A percentile compares a stretch with the other conserved stretches of the same genome.
phyloP scores from a whole-genome alignment of 2,888 invertebrate species.

The Drosophila paranaensis region DNA sequence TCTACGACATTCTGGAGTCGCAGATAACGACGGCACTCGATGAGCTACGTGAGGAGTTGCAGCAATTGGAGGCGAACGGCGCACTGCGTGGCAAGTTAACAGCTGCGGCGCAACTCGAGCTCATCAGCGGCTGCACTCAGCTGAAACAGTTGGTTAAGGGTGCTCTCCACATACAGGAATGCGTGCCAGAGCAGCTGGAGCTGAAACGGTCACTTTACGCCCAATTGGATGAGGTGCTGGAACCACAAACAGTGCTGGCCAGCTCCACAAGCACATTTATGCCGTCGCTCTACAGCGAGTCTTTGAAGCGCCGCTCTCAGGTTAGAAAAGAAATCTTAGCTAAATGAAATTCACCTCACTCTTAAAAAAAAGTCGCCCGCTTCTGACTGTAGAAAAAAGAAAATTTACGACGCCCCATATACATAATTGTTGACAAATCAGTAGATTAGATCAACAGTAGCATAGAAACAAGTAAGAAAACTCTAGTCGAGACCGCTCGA shows the following conservation, averaged over 20 bases:
- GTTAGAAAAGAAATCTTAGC: slow-evolving; percentile 53
- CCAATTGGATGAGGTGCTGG: slow-evolving; percentile 91
- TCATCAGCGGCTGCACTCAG: slow-evolving; percentile 90
- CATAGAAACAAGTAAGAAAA: too few species aligned
- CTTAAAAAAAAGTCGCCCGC: too few species aligned
- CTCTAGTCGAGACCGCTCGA: too few species aligned
- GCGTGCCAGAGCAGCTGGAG: slow-evolving; percentile 95
- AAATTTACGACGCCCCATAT: too few species aligned
- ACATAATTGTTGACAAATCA: too few species aligned
- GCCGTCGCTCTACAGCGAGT: slow-evolving; percentile 94
- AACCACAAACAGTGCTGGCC: slow-evolving; percentile 91
- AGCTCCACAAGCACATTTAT: slow-evolving; percentile 97
- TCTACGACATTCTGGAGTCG: slow-evolving; percentile 93
- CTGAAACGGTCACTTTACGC: slow-evolving; percentile 92
- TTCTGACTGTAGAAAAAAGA: too few species aligned
- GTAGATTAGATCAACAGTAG: too few species aligned
- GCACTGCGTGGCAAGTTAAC: slow-evolving; percentile 90
- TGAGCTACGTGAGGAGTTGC: slow-evolving; percentile 90
- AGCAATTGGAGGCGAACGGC: slow-evolving; percentile 88
- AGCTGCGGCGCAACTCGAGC: slow-evolving; percentile 90
- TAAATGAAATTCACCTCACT: too few species aligned
- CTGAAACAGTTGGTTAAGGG: slow-evolving; percentile 90
- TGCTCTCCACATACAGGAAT: slow-evolving; percentile 95
- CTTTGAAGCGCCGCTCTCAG: slow-evolving; percentile 89
- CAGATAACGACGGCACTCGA: slow-evolving; percentile 90